Conservation (phyloP, 2,888 invertebrate genomes). For the Elysia crispata region DNA sequence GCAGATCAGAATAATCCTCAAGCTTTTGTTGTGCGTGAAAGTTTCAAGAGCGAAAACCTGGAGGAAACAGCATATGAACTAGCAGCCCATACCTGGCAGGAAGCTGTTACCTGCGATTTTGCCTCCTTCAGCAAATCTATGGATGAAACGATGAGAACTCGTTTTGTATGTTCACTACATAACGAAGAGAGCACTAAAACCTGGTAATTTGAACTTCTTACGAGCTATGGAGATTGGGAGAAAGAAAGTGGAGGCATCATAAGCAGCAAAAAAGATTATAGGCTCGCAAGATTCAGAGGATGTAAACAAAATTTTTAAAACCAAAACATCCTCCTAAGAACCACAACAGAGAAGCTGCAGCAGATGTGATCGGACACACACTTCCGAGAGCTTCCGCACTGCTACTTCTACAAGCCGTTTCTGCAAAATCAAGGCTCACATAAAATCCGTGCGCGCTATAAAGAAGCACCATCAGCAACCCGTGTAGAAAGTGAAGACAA, state of each 20-base stretch:
- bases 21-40: constrained; percentile 12
- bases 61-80: constrained; percentile 19
- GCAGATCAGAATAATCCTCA: constrained; percentile 6
- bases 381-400: background rate
- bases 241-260: background rate
- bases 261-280: background rate
- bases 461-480: background rate
- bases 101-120: constrained; percentile 28
- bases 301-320: background rate
- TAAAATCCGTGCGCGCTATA: background rate
- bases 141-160: constrained; percentile 21
- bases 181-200: constrained; percentile 20
- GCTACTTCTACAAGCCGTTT: constrained; percentile 1
- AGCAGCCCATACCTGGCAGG: constrained; percentile 20
- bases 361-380: constrained; percentile 14
- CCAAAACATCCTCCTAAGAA: background rate
- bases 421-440: constrained; percentile 11
- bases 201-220: background rate
- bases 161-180: constrained; percentile 20
- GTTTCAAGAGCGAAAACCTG: constrained; percentile 24
- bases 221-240: constrained; percentile 13
- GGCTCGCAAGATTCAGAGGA: background rate
- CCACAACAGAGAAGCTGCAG: background rate
- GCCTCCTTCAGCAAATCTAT: constrained; percentile 11
- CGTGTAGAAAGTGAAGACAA: constrained; percentile 9